Base-by-base conservation (phyloP, 2,888 invertebrate species). In the Lacanobia wlatinum region DNA sequence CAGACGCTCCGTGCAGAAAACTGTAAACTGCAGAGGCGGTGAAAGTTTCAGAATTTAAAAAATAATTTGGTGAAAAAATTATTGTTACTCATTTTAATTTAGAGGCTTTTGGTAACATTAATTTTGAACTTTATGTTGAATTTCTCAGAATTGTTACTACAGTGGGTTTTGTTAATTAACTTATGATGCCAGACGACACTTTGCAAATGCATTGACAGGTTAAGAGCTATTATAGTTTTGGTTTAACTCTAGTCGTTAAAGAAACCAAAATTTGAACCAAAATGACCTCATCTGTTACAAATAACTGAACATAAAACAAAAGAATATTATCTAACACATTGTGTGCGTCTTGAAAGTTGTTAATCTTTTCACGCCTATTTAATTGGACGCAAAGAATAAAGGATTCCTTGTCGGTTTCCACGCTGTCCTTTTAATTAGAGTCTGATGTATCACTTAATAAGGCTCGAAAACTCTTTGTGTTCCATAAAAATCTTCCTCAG, bases 1-100 rank as follows among this genome's bases (percentile, higher is more conserved):
- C 88, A 91, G 90, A 90, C 90, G 77, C 65, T 83, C 40, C 72
- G 73, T 73, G 85, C 76, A 82, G 86, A 86, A 81, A 86, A 83
- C 69, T 60, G 76, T 80, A 86, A 84, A 88, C 84, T 85, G 76
- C 81, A 82, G 83, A 87, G 76, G 78, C 75, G 82, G 76, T 73
- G 78, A 86, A 77, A 84, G 80, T 82, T 75, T 65, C 70, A 78
- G 55, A 83, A 83, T 77, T 68, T 61, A 73, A 84, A 83, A 80
- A 64, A 80, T 83, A 84, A 85, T 87, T 86, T 83, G 87, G 72
- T 74, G 87, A 88, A 83, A 87, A 83, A 73, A 82, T 82, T 87
- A 88, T 76, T 70, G 61, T 53, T 52, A 58, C 61, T 28, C 10
- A 46, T 79, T 58, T 58, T 46, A 50, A 74, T 74, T 73, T 70